Evolutionary conservation across 35 echinoderm and acorn worm species (phyloP), one percentile per base, ranked within the genome.

Genomic region (Apostichopus parvimensis): DNA sequence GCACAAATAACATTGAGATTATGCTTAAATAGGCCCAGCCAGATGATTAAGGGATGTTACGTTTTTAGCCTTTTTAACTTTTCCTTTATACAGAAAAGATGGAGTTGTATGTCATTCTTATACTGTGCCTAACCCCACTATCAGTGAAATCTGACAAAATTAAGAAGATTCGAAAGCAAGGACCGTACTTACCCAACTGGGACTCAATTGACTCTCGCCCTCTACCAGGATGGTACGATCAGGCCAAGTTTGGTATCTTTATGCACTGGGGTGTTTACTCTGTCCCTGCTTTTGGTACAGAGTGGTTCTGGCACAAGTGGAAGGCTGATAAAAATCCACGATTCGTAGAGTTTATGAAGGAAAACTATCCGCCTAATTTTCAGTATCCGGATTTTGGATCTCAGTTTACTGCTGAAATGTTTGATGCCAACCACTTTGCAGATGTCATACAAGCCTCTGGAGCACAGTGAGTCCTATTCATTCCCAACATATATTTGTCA

Each of bases 201-300:
- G 76, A 95, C 53, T 98, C 97, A 8, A 54, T 98, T 4, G 97
- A 98, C 71, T 86, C 90, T 5, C 87, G 97, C 56, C 94, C 94
- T 7, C 88, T 98, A 21, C 94, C 97, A 73, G 77, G 7, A 57
- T 96, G 94, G 95, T 98, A 98, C n/a, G 97, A 98, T 79, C 94
- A 98, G 23, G 90, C 94, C 2, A 98, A 98, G 73, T 93, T 98
- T 87, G 97, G 97, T 59, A 98, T 98, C 87, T 98, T 98, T 91
- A 98, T 98, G 86, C 94, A 95, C 55, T 98, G 97, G 97, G 97
- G 97, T 1, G 93, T 98, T 26, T 98, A 94, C 82, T 98, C 97
- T 6, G 97, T 98, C 53, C 97, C 97, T 2, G 93, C 92, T 56
- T 96, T 94, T 78, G 80, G 65, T 23, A 90, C 90, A 10, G 97